Base-by-base conservation (phyloP, 92 coral and sea anemone genomes). In the Epizoanthus illoricatus region DNA sequence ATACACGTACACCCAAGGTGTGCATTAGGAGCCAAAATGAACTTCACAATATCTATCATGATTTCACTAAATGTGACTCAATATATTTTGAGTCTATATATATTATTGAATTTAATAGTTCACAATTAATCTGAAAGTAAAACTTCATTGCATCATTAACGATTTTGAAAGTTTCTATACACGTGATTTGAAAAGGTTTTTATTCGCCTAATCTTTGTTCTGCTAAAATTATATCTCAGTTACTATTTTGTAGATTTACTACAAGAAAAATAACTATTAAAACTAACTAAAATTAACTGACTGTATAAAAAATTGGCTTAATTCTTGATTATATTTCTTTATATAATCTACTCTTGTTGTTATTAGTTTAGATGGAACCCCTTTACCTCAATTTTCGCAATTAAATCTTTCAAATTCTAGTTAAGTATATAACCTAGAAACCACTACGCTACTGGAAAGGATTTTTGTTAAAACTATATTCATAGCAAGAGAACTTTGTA, bases 311-410 rank as follows among this genome's bases (percentile, higher is more conserved):
- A 49, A 49, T 28, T 49, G 56, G 56, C 11, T 8, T 49, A 49
- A 49, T 49, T 11, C 56, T 49, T 49, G 56, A 7, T 49, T 6
- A 10, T 49, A 49, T 49, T 49, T 49, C 15, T 49, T 49, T 49
- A 49, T 49, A 8, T 8, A 39, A 39, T 1, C 42, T 39, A 75
- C 13, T 36, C 56, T 40, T 36, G 39, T 58, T 39, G 5, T 23
- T 13, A n/a, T 78, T 61, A 24, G 42, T 42, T 16, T 17, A 57
- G 39, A 36, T 33, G 82, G 43, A 63, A 63, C 42, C 82, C 49
- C 4, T 45, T 78, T 13, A 64, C 43, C 24, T 78, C 42, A 60
- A 39, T 36, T 24, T 10, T 60, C 20, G 63, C 69, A 47, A 61
- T 40, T 40, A 61, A 65, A 62, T 41, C 21, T 42, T 64, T 78